Percentiles rank a stretch among this genome's conserved stretches.
These are phyloP conservation scores for Lasioglossum baleicum DNA, from an alignment of 1,140 invertebrate species.

Conservation along the genomic window DNA sequence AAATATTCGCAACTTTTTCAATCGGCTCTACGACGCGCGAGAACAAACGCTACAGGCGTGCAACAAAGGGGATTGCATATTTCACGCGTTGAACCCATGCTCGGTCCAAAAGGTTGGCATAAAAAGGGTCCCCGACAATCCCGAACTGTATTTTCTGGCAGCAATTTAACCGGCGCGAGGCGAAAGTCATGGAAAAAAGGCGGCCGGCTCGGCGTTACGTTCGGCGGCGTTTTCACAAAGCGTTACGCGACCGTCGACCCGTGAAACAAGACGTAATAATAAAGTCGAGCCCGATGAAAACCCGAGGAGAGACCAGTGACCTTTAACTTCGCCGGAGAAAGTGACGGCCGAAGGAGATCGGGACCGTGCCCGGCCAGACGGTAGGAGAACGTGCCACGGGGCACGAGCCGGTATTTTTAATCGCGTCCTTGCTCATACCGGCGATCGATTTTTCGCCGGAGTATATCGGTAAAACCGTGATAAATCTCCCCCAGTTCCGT, in stretches of 20 bases:
- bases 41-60: too few species aligned
- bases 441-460: slow-evolving; percentile 10
- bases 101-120: too few species aligned
- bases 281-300: not conserved
- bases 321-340: slow-evolving; percentile 39
- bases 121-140: too few species aligned
- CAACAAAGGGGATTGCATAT: too few species aligned
- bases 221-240: slow-evolving; percentile 4
- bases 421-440: slow-evolving; percentile 13
- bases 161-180: not conserved
- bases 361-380: slow-evolving; percentile 3
- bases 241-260: slow-evolving; percentile 14
- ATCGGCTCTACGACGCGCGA: too few species aligned
- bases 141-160: not conserved
- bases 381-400: not conserved
- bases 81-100: too few species aligned
- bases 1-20: too few species aligned
- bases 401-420: slow-evolving; percentile 38
- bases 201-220: not conserved
- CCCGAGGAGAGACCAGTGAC: slow-evolving; percentile 29
- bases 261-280: slow-evolving; percentile 26
- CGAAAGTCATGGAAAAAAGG: not conserved
- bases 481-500: not conserved
- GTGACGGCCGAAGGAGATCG: slow-evolving; percentile 23
- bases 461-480: slow-evolving; percentile 17